Evolutionary conservation across 2,888 invertebrate species (phyloP).

Genomic region (Lasiommata megera): DNA sequence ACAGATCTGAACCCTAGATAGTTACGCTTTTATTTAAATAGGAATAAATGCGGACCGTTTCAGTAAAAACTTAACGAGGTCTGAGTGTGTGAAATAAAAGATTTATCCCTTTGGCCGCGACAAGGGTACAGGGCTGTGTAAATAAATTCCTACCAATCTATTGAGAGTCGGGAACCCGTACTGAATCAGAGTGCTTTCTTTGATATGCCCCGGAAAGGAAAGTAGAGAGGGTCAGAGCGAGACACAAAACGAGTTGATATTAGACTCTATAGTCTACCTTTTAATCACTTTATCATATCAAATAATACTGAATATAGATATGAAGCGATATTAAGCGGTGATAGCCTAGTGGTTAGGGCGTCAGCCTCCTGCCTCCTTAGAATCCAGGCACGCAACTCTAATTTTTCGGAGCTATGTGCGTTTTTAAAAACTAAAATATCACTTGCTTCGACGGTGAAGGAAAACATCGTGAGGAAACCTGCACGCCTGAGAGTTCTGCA

Average conservation of each 20-base stretch:
- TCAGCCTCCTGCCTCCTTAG: no score
- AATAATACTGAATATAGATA: no score
- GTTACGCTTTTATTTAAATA: no score
- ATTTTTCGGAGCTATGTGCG: no score
- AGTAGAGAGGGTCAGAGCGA: constrained; percentile 44
- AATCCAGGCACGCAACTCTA: no score
- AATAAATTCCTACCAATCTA: constrained; percentile 67
- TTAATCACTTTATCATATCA: constrained; percentile 11
- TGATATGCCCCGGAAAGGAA: constrained; percentile 44
- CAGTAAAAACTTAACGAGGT: constrained; percentile 63
- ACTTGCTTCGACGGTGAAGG: no score
- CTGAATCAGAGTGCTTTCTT: constrained; percentile 50
- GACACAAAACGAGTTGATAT: constrained; percentile 32
- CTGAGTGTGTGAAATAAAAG: constrained; percentile 56
- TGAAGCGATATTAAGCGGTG: no score
- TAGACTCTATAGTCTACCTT: constrained; percentile 13
- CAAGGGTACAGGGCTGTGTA: constrained; percentile 38
- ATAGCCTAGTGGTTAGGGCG: no score
- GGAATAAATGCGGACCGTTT: constrained; percentile 45
- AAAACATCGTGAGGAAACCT: no score
- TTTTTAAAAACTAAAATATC: no score
- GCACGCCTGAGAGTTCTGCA: no score
- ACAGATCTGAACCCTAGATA: no score
- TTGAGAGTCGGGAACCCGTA: constrained; percentile 55
- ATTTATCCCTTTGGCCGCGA: constrained; percentile 55